A percentile compares a stretch with the other conserved stretches of the same genome.
Conservation (phyloP, 2,888 invertebrate species). For the Endomychus coccineus region DNA sequence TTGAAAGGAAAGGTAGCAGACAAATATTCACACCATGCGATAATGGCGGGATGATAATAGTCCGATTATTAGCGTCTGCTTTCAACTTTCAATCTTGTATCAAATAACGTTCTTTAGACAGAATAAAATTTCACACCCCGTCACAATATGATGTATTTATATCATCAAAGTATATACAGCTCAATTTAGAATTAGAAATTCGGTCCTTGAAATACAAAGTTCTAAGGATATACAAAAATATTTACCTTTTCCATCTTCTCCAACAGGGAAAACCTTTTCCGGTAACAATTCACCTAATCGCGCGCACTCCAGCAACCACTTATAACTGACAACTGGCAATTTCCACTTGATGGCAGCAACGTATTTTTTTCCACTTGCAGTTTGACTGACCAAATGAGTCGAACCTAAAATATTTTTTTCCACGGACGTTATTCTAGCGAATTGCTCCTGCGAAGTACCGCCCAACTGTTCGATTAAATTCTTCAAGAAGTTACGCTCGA, state of each 20-base stretch:
- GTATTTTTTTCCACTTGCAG: constrained; percentile 71
- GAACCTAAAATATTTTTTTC: constrained; percentile 53
- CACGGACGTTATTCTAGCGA: constrained; percentile 51
- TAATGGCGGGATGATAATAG: too few relatives aligned
- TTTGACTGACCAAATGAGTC: constrained; percentile 74
- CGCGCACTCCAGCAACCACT: constrained; percentile 72
- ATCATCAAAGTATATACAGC: too few relatives aligned
- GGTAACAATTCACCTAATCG: constrained; percentile 47
- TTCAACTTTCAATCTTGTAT: too few relatives aligned
- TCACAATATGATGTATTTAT: too few relatives aligned
- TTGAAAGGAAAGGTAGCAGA: too few relatives aligned
- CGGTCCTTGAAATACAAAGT: too few relatives aligned
- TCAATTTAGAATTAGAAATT: too few relatives aligned
- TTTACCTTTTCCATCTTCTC: constrained; percentile 51
- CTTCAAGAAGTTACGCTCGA: constrained; percentile 67
- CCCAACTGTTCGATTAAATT: constrained; percentile 65
- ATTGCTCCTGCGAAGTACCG: constrained; percentile 56
- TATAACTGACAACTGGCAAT: constrained; percentile 67
- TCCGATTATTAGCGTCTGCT: too few relatives aligned
- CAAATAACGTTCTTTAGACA: too few relatives aligned
- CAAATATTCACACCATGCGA: too few relatives aligned
- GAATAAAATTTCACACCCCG: too few relatives aligned
- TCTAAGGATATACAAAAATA: too few relatives aligned
- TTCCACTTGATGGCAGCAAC: constrained; percentile 79
- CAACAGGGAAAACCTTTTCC: constrained; percentile 53